Evolutionary conservation across 2,113 vertebrate genomes (phyloP), one percentile per base, ranked within the genome.

Genomic region (Talpa occidentalis): DNA sequence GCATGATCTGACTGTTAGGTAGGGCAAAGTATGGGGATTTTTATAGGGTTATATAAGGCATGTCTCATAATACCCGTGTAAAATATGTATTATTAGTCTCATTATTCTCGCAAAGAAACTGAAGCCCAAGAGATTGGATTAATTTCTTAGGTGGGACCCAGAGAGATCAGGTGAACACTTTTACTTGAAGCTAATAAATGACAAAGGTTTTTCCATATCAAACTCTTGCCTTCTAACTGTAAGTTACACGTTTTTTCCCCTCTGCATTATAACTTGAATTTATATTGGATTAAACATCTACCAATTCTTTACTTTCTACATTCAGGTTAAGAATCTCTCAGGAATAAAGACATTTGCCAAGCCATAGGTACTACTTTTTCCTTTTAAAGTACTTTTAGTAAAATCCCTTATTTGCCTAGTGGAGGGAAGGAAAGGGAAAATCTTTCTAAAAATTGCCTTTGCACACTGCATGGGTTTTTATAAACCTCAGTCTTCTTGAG

Each of bases 401-500:
- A 92, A 79, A 35, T 59, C 88, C 95, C 89, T 6, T 73, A n/a
- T 47, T 44, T 64, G 74, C 92, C 91, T 69, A 95, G 77, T 85
- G 90, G 70, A 92, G 95, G 97, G 76, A 52, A 95, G 30, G 52
- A 64, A 77, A 86, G 87, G 72, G 72, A 95, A 92, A 76, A 89
- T 11, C 70, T 84, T 37, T 86, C 74, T 96, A 42, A 85, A 94
- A 91, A 80, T 92, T 92, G 77, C 72, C 95, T 64, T 91, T 32
- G 44, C 40, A 26, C 77, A 32, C 87, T 35, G n/a, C 35, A 14
- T n/a, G 77, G 88, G 85, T 88, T 94, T 84, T 74, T 74, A 49
- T 93, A 93, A 93, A 87, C 95, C 94, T 94, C 81, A 91, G 94
- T 6, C 95, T 93, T 90, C 88, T 79, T 69, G 60, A n/a, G 59